Evolutionary conservation across 2,888 invertebrate genomes (phyloP), one percentile per base, ranked within the genome.

Genomic region (Parnassius mnemosyne): DNA sequence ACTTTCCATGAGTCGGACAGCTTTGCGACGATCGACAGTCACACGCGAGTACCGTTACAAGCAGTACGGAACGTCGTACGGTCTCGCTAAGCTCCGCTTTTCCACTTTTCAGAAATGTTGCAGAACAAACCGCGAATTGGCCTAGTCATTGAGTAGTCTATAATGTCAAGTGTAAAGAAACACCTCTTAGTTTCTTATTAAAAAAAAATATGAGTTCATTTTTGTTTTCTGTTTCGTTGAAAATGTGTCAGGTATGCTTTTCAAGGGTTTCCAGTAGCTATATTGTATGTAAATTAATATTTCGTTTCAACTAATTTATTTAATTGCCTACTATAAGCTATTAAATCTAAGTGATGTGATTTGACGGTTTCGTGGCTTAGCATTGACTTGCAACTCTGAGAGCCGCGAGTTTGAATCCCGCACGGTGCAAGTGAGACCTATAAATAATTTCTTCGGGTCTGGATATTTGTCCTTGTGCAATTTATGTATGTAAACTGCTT

Each of bases 1-100:
- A 46, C 56, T 43, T 51, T 49, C 42, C 46, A 56, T 34, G 58
- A 47, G 54, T n/a, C 55, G 59, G 43, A 49, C 49, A 49, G 20
- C 16, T n/a, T 34, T 52, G 43, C 61, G 65, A 43, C n/a, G 53
- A 47, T 57, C 61, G 41, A 68, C 68, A 66, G 73, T 72, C 74
- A 74, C 71, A 74, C 68, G 60, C 66, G 64, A 58, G 64, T 76
- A 69, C 77, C 76, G 77, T 77, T 77, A 77, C 64, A 58, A 43
- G 61, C 66, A 62, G 65, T 69, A 68, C 66, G 55, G 51, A 66
- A 68, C 68, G 64, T 60, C 67, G 65, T 69, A 70, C 66, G 68
- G 66, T 68, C 63, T 60, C 62, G 61, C 41, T 57, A 57, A 64
- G 59, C 65, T 53, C 53, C 51, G 58, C 59, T 59, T 51, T 47